Evolutionary conservation across 1,140 invertebrate species (phyloP), one percentile per base, ranked within the genome.

Genomic region (Sycophila sp.): DNA sequence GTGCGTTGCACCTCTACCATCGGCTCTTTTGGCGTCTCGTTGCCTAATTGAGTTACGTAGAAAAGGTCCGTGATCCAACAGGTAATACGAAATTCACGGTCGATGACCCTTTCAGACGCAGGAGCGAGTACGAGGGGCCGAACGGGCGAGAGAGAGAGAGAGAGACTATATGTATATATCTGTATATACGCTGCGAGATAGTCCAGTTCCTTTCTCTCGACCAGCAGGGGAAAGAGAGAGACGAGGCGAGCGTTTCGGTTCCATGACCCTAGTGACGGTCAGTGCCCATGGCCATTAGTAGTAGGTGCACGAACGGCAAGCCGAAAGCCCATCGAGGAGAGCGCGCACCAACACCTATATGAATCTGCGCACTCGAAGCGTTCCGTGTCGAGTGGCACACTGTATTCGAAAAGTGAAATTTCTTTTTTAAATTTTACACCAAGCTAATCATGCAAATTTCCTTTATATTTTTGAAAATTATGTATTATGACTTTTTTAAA

Each of bases 151-250:
- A 34, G 28, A 32, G 49, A n/a, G n/a, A n/a, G 11, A 10, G 11
- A 47, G 38, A 13, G 0, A 62, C 24, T 19, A 19, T n/a, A 30
- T 22, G 19, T 19, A 47, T 19, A 19, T 19, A 42, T 40, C 11
- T 40, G n/a, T 40, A 49, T 49, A 49, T 51, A 28, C 17, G 13
- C 19, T 36, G 1, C 1, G n/a, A 40, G 22, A 69, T 72, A 74
- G 69, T 74, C 71, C 67, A 72, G 74, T 75, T 78, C 77, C 78
- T 80, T 78, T 78, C 78, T 80, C 76, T 73, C 75, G 71, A 72
- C n/a, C n/a, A n/a, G n/a, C n/a, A n/a, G 75, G 76, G 8, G 8
- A 5, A 22, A 49, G 45, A 49, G 45, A 10, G 24, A 17, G 24
- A 2, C 30, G 34, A 0, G 11, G 5, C 38, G 22, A n/a, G 24